Percentiles rank a stretch among this genome's conserved stretches.
phyloP scores from a whole-genome alignment of 2,888 invertebrate species.

The Epirrhoe tristata region DNA sequence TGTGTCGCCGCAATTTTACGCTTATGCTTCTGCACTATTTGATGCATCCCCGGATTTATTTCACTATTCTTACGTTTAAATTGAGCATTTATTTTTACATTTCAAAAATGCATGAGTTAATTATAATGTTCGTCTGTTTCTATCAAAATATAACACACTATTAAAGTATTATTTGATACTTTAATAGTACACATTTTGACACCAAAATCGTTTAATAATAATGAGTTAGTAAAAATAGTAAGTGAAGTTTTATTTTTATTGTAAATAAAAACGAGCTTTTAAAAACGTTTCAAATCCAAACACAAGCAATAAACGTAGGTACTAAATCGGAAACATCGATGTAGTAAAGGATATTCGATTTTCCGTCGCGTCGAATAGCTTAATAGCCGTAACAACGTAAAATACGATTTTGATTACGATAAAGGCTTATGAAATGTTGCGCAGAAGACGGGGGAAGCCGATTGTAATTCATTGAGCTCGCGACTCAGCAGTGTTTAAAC shows the following conservation, averaged over 20 bases:
- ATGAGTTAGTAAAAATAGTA: not conserved
- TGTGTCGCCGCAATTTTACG: conserved; percentile 79
- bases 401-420: conserved; percentile 74
- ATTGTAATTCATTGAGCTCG: conserved; percentile 44
- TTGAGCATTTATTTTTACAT: conserved; percentile 6
- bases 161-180: no score
- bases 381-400: conserved; percentile 68
- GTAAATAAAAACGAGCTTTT: conserved; percentile 16
- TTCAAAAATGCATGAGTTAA: not conserved
- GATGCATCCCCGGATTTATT: conserved; percentile 71
- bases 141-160: no score
- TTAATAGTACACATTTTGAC: no score
- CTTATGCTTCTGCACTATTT: conserved; percentile 70
- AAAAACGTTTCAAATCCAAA: conserved; percentile 28
- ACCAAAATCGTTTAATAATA: no score
- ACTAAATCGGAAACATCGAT: conserved; percentile 45
- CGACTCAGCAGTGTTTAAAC: conserved; percentile 41
- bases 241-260: not conserved
- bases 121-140: no score
- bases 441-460: conserved; percentile 42
- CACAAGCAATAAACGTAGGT: conserved; percentile 35
- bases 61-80: conserved; percentile 67
- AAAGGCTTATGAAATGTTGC: conserved; percentile 54
- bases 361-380: conserved; percentile 67
- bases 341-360: conserved; percentile 59